Conservation (phyloP, 2,797 vertebrate species). For the Lithobates pipiens region DNA sequence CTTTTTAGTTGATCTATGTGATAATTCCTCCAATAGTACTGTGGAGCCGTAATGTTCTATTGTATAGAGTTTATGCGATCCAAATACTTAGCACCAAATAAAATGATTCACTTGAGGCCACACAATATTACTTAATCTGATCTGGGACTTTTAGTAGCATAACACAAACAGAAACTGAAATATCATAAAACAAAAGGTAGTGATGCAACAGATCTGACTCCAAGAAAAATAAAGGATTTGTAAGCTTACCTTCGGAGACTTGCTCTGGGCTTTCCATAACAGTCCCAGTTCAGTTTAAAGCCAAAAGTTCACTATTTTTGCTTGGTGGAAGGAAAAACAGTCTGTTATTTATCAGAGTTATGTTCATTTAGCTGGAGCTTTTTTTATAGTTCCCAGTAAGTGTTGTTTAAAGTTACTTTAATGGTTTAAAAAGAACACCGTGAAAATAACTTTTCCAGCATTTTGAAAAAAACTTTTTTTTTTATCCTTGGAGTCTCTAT, state of each 20-base stretch:
- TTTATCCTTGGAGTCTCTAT: not conserved
- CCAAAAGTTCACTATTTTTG: not conserved
- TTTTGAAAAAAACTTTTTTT: not conserved
- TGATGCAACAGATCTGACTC: conserved; percentile 23
- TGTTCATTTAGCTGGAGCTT: not conserved
- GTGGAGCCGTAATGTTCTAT: conserved; percentile 24
- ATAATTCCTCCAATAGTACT: not conserved
- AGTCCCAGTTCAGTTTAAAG: conserved; percentile 14
- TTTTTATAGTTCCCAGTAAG: not conserved
- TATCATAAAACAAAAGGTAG: conserved; percentile 26
- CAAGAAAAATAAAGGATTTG: conserved; percentile 44
- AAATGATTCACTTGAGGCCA: conserved; percentile 22
- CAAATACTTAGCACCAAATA: conserved; percentile 48
- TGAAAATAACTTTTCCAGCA: not conserved
- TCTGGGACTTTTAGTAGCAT: conserved; percentile 3
- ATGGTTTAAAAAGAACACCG: not conserved
- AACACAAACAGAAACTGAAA: conserved; percentile 9
- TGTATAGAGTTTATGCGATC: conserved; percentile 39
- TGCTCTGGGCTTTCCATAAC: not conserved
- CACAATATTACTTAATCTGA: conserved; percentile 12
- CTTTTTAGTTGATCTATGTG: not conserved
- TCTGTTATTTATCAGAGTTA: not conserved
- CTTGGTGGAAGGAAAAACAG: not conserved
- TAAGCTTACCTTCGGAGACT: not conserved
- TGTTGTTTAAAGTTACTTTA: not conserved